Conservation (phyloP, 2,888 invertebrate genomes). For the Amitus sp. region DNA sequence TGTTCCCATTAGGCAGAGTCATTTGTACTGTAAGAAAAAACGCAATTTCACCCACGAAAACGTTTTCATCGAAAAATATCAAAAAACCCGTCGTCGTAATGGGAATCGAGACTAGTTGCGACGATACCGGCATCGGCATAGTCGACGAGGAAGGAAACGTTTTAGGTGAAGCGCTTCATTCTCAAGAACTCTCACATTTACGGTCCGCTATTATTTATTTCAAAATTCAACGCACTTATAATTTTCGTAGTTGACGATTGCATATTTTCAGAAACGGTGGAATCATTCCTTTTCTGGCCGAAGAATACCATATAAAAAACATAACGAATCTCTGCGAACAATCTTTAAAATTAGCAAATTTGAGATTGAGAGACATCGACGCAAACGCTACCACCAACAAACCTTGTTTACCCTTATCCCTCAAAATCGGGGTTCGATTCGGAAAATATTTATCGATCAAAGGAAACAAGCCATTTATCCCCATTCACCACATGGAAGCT, state of each 20-base stretch:
- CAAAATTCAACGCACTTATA: neutral
- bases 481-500: conserved; percentile 99
- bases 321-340: conserved; percentile 79
- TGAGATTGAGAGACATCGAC: conserved; percentile 76
- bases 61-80: neutral
- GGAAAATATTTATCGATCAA: conserved; percentile 78
- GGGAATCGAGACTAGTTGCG: conserved; percentile 98
- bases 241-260: neutral
- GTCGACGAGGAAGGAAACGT: conserved; percentile 78
- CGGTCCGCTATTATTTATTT: conserved; percentile 67
- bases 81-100: conserved; percentile 68
- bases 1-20: neutral
- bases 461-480: conserved; percentile 84
- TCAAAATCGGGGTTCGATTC: conserved; percentile 84
- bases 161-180: conserved; percentile 82
- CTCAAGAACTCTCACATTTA: conserved; percentile 81
- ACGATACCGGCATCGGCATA: conserved; percentile 95
- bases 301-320: conserved; percentile 80
- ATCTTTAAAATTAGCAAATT: conserved; percentile 72
- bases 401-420: conserved; percentile 84
- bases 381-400: conserved; percentile 92
- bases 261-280: conserved; percentile 77
- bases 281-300: conserved; percentile 88
- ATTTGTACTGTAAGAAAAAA: neutral
- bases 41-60: too few relatives aligned